Evolutionary conservation across 2,113 vertebrate species (phyloP).

Genomic region (Rhizomys pruinosus): DNA sequence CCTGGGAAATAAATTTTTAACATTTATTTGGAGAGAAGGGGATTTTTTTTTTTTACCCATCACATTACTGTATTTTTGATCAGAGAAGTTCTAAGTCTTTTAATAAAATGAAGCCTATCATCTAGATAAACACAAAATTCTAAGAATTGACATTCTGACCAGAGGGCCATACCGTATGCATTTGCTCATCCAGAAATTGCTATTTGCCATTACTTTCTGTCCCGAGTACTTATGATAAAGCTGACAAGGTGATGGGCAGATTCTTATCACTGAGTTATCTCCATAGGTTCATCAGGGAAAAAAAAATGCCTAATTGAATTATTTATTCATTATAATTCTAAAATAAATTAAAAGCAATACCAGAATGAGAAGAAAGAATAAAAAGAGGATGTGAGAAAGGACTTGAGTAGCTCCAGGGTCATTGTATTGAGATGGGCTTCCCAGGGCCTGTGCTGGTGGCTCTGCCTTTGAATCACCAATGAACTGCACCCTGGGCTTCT

Average conservation of each 20-base stretch:
- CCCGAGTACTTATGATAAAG: constrained; percentile 71
- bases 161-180: constrained; percentile 59
- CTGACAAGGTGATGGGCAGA: constrained; percentile 72
- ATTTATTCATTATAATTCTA: constrained; percentile 64
- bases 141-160: constrained; percentile 69
- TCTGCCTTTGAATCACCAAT: background rate
- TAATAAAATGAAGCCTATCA: constrained; percentile 67
- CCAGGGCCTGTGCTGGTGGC: background rate
- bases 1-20: constrained; percentile 87
- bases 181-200: constrained; percentile 61
- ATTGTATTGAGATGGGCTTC: background rate
- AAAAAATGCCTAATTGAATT: constrained; percentile 65
- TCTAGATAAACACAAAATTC: constrained; percentile 50
- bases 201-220: constrained; percentile 63
- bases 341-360: constrained; percentile 60
- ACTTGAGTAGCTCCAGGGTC: background rate
- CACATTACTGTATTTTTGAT: constrained; percentile 77
- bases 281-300: background rate
- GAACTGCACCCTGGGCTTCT: background rate
- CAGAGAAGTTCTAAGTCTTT: constrained; percentile 65
- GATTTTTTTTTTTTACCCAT: constrained; percentile 78
- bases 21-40: constrained; percentile 79
- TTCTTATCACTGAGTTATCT: constrained; percentile 61
- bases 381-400: background rate
- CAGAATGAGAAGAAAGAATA: background rate